Base-by-base conservation (phyloP, 2,113 vertebrate genomes). In the Oenanthe oenanthe region DNA sequence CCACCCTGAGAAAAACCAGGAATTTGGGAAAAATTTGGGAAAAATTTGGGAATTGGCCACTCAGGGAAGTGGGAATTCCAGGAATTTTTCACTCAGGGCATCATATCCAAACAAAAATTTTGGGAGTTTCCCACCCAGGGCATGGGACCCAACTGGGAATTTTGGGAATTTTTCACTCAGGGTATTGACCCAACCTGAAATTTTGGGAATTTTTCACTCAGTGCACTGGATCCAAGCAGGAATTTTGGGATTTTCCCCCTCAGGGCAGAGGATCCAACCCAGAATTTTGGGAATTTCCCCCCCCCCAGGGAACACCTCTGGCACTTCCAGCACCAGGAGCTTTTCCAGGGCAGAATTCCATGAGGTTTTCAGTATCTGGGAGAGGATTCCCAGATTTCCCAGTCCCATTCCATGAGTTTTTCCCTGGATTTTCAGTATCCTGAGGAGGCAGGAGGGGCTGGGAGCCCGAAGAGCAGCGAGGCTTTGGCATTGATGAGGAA, bases 141-240 rank as follows among this genome's bases (percentile, higher is more conserved):
- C 3, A 14, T 4, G 4, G 7, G 15, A 60, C 12, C 58, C 29
- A 10, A 9, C 1, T 5, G 0, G 10, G 17, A 48, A 48, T 28
- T 67, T 1, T 0, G 9, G 62, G 42, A 34, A 34, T 67, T 48
- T 20, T 3, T 18, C 25, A 5, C 19, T 11, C 19, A 22, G 47
- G 3, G 26, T 34, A 38, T 2, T 1, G 2, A 71, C 5, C 31
- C 29, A 20, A 10, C 0, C 4, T 0, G 5, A 9, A 68, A 51
- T 51, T 70, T 5, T 2, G 1, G 18, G 21, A 42, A 54, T 54
- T 51, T 13, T 2, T 13, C 5, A 31, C 13, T 4, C 38, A 28
- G 24, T 13, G 9, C 4, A 14, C 0, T 0, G 2, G 4, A 67
- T 34, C 63, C 63, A 31, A 28, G 6, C 24, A 3, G 9, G 13